phyloP scores from a whole-genome alignment of 1,140 invertebrate species.

The Saccostrea cuccullata region DNA sequence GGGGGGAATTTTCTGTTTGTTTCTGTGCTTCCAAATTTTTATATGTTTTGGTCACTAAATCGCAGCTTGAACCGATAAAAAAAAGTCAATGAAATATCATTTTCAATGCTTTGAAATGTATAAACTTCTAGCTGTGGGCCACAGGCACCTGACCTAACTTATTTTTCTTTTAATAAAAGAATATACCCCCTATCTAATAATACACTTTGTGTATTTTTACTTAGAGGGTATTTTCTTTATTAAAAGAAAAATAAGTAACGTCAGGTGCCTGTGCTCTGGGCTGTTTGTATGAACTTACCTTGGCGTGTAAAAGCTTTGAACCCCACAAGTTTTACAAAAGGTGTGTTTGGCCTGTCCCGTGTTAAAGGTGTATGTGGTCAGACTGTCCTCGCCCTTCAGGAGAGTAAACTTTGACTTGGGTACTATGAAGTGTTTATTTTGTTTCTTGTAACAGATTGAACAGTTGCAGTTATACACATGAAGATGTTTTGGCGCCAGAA shows the following conservation, averaged over 20 bases:
- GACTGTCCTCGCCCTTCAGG: conserved; percentile 77
- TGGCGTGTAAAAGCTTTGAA: conserved; percentile 81
- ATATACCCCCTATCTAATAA: no score
- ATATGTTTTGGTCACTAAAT: no score
- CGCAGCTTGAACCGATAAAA: no score
- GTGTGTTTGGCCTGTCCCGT: conserved; percentile 80
- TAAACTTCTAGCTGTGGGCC: no score
- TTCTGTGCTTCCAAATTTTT: not conserved
- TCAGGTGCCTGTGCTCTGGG: not conserved
- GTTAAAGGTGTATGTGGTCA: conserved; percentile 82
- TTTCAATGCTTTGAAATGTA: no score
- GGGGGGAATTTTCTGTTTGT: not conserved
- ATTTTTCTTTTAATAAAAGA: no score
- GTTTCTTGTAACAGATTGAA: conserved; percentile 81
- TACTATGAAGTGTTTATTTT: conserved; percentile 80
- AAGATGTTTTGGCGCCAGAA: conserved; percentile 75
- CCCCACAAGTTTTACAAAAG: conserved; percentile 81
- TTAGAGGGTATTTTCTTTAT: no score
- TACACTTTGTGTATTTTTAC: no score
- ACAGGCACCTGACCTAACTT: no score
- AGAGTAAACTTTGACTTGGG: conserved; percentile 79
- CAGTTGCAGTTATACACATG: conserved; percentile 80
- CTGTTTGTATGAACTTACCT: conserved; percentile 54
- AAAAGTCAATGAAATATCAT: no score
- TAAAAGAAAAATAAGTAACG: not conserved